Base-by-base conservation (phyloP, 2,113 vertebrate genomes). In the Thinocorus orbignyianus region DNA sequence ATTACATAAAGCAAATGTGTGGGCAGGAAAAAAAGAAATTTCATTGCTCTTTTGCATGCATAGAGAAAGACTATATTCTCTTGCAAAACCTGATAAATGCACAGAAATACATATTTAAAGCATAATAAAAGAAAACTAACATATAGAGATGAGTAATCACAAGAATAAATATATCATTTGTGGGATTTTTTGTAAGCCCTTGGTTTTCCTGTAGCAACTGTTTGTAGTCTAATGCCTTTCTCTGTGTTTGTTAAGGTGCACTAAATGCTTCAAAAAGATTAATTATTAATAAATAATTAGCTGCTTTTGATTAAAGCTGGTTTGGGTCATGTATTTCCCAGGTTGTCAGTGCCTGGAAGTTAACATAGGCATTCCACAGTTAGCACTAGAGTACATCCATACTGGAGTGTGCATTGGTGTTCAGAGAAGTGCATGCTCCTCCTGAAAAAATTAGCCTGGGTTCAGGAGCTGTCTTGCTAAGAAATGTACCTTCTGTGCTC, bases 81-180 rank as follows among this genome's bases (percentile, higher is more conserved):
- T 64, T 90, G 44, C 33, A 80, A 87, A 91, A 92, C 70, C 60
- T 69, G 79, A 93, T 28, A 49, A 93, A 73, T 76, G 42, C 3
- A 28, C 19, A 35, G 35, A 44, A 73, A 51, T 19, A 39, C 31
- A 52, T 76, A 85, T 87, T 93, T 95, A 86, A 90, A 97, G 92
- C 17, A 58, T 42, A 86, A 52, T 78, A 76, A 89, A 95, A 91
- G 48, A 93, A 86, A 94, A 92, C 46, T 57, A 46, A 35, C 6
- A 11, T 33, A 25, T 13, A 28, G 24, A 83, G 23, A 57, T 72
- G 76, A 69, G 35, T 89, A 95, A 89, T 91, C 48, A 71, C 17
- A 81, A 65, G 52, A 86, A 64, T 39, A 81, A 78, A 41, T 11
- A 10, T 70, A 96, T 68, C 92, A 80, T 69, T 69, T 94, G 49